Base-by-base conservation (phyloP, 2,113 vertebrate species). In the Ifrita kowaldi region DNA sequence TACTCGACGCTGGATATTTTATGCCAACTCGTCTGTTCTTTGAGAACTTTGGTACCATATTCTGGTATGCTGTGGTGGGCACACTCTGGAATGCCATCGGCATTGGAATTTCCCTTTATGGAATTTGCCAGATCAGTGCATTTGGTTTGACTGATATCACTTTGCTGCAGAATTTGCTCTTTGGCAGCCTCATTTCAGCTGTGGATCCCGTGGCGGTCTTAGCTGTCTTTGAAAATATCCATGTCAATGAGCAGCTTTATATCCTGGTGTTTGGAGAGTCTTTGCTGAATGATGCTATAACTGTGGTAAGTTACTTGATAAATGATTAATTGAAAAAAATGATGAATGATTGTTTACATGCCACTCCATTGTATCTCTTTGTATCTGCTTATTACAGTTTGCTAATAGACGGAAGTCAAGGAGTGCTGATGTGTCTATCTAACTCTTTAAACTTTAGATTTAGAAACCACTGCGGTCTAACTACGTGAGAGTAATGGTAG, bases 221-320 rank as follows among this genome's bases (percentile, higher is more conserved):
- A 3, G 98, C 98, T 0, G 99, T 99, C 91, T 99, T 99, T n/a
- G 99, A 99, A 97, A 99, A 99, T 35, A 98, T 99, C 91, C 98
- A 98, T 5, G 98, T 99, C 87, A 99, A 99, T 4, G 99, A 99
- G 95, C 99, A 99, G 96, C 99, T 99, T 91, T 99, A 99, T 95
- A 99, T 99, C 74, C 98, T 99, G 96, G 98, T 99, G 71, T 99
- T 99, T 42, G 99, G 99, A 37, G 99, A 99, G 91, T 99, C 99
- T n/a, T 97, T 99, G 94, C 98, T 99, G 96, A 99, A 99, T 19
- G 99, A 99, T 49, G 99, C 99, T 2, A 98, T 99, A 95, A 99
- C 99, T 78, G 99, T 99, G 99, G 99, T 99, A 97, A 99, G 99
- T 98, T 85, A 35, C 21, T 18, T 17, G 33, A 39, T 32, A 35